Percentiles rank a stretch among this genome's conserved stretches.
Evolutionary conservation across 2,888 invertebrate genomes (phyloP).

Genomic region (Pediacus dermestoides): DNA sequence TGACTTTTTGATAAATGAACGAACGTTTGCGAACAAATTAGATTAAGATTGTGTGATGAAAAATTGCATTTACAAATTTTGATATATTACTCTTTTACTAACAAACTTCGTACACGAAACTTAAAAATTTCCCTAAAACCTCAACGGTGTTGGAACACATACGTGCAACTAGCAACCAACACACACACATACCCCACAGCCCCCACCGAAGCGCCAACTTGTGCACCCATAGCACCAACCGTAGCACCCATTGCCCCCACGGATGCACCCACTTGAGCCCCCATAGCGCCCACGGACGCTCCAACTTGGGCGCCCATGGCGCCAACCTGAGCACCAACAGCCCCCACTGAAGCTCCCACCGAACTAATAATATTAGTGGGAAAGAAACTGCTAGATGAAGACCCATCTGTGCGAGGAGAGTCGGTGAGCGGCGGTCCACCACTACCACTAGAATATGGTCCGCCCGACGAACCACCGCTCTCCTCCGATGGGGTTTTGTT

Average conservation of each 20-base stretch:
- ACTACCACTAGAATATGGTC: constrained; percentile 47
- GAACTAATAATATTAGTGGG: constrained; percentile 49
- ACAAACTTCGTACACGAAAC: no score
- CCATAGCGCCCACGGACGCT: constrained; percentile 44
- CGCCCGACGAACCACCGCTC: constrained; percentile 68
- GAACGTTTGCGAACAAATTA: no score
- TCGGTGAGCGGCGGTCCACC: constrained; percentile 61
- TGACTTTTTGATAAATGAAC: no score
- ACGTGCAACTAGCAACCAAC: constrained; percentile 21
- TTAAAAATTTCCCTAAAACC: constrained; percentile 9
- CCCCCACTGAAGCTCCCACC: constrained; percentile 46
- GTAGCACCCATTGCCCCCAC: constrained; percentile 41
- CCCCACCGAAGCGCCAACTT: constrained; percentile 40
- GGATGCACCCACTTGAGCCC: constrained; percentile 42
- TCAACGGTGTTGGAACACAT: constrained; percentile 7
- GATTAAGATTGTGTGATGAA: no score
- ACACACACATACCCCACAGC: constrained; percentile 45
- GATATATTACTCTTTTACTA: no score
- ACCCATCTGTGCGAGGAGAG: constrained; percentile 52
- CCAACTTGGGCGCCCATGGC: constrained; percentile 42
- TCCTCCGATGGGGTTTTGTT: constrained; percentile 88
- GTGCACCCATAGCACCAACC: constrained; percentile 40
- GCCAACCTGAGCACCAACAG: constrained; percentile 44
- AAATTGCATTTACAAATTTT: no score
- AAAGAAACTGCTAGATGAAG: constrained; percentile 45